Conservation (phyloP, 2,113 vertebrate species). For the Toxotes chatareus region DNA sequence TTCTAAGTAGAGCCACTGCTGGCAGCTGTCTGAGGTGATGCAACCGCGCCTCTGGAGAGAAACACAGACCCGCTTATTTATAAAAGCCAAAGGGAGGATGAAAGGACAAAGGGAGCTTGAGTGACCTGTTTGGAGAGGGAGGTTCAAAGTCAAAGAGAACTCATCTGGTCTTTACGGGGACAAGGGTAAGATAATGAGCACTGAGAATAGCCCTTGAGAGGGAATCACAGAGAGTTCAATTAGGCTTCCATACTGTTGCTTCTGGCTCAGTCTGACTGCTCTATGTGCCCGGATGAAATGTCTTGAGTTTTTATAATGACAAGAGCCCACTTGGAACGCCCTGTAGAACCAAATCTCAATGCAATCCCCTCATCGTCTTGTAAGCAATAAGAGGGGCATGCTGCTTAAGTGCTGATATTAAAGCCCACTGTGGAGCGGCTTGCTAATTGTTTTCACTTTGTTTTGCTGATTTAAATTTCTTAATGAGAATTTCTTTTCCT, state of each 20-base stretch:
- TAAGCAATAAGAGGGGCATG: slow-evolving; percentile 43
- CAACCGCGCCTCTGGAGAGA: slow-evolving; percentile 66
- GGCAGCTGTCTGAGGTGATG: slow-evolving; percentile 74
- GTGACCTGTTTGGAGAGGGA: slow-evolving; percentile 74
- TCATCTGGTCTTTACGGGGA: slow-evolving; percentile 73
- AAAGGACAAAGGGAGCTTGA: slow-evolving; percentile 69
- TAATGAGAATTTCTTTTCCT: slow-evolving; percentile 26
- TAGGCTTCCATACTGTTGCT: slow-evolving; percentile 63
- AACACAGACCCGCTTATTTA: slow-evolving; percentile 64
- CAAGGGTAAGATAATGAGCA: slow-evolving; percentile 78
- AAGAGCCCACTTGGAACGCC: slow-evolving; percentile 38
- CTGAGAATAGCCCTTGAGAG: slow-evolving; percentile 70
- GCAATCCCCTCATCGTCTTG: slow-evolving; percentile 51
- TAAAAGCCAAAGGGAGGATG: slow-evolving; percentile 76
- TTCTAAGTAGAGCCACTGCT: slow-evolving; percentile 53
- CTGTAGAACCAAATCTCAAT: slow-evolving; percentile 39
- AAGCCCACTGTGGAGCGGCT: slow-evolving; percentile 30
- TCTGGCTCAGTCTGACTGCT: slow-evolving; percentile 54
- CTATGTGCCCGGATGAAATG: slow-evolving; percentile 45
- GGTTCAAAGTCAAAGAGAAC: slow-evolving; percentile 76
- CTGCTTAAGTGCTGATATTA: slow-evolving; percentile 61
- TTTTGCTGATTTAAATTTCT: slow-evolving; percentile 54
- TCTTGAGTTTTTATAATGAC: slow-evolving; percentile 56
- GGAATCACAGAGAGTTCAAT: slow-evolving; percentile 77
- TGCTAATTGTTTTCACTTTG: slow-evolving; percentile 63